Evolutionary conservation across 1,140 invertebrate genomes (phyloP).

Genomic region (Drosophila paulistorum): DNA sequence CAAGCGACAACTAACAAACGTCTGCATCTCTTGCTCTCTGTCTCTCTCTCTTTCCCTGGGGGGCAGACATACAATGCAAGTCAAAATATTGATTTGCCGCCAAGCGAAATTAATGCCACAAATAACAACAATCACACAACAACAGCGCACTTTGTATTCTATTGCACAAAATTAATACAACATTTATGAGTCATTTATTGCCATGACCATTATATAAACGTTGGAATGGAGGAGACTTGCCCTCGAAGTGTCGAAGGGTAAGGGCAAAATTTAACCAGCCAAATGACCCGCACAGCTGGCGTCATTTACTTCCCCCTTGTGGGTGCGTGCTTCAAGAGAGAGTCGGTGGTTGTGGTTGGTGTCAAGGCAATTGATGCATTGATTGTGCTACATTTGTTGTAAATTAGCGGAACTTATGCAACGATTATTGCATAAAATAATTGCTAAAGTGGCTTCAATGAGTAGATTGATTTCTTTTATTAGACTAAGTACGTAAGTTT

Average conservation of each 20-base stretch:
- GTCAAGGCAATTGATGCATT: slow-evolving; percentile 40
- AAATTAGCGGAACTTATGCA: slow-evolving; percentile 77
- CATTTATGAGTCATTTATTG: slow-evolving; percentile 75
- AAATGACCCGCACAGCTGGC: slow-evolving; percentile 71
- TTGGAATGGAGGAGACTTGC: background rate
- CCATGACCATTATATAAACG: slow-evolving; percentile 54
- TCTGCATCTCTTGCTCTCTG: background rate
- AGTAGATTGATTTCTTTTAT: slow-evolving; percentile 34
- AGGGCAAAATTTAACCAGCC: slow-evolving; percentile 41
- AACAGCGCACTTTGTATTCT: slow-evolving; percentile 29
- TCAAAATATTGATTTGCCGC: slow-evolving; percentile 68
- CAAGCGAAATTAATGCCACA: slow-evolving; percentile 56
- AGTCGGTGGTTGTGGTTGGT: background rate
- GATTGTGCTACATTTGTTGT: slow-evolving; percentile 49
- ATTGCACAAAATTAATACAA: slow-evolving; percentile 63
- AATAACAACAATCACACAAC: slow-evolving; percentile 22
- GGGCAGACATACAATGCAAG: slow-evolving; percentile 39
- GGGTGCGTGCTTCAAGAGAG: background rate
- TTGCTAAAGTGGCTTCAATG: background rate
- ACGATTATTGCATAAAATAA: slow-evolving; percentile 57
- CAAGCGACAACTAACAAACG: slow-evolving; percentile 23
- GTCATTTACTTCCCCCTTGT: slow-evolving; percentile 26
- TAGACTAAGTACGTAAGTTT: background rate
- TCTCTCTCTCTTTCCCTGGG: background rate
- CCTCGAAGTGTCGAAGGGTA: background rate